These are phyloP conservation scores for Streptopelia turtur DNA, from an alignment of 2,797 vertebrate species.

Conservation along the genomic window DNA sequence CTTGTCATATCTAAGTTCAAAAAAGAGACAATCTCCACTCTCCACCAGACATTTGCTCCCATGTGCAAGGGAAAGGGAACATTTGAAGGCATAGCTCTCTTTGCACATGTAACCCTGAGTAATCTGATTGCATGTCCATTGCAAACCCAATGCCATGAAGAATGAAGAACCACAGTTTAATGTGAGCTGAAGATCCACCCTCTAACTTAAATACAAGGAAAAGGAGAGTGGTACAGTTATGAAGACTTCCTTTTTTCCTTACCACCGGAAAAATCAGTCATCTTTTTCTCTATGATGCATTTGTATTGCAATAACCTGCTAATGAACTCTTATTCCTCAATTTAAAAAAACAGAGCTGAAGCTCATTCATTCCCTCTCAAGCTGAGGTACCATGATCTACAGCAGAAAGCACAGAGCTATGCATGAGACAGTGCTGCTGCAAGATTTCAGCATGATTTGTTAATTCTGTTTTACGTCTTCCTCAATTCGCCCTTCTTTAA, in stretches of 20 bases:
- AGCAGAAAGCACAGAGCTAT: neutral
- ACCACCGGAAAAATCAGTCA: neutral
- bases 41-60: neutral
- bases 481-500: neutral
- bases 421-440: neutral
- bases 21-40: neutral
- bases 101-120: neutral
- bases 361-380: neutral
- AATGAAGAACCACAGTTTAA: neutral
- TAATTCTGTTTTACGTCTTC: neutral
- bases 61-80: neutral
- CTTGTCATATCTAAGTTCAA: neutral
- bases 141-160: neutral
- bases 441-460: neutral
- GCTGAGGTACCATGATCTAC: neutral
- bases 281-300: neutral
- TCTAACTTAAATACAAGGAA: neutral
- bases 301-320: neutral
- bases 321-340: neutral
- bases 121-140: neutral
- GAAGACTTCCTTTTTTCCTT: neutral
- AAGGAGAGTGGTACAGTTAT: neutral
- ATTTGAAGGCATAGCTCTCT: neutral
- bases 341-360: neutral
- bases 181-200: neutral